phyloP scores from a whole-genome alignment of 2,797 vertebrate genomes.

The Crotalus adamanteus region DNA sequence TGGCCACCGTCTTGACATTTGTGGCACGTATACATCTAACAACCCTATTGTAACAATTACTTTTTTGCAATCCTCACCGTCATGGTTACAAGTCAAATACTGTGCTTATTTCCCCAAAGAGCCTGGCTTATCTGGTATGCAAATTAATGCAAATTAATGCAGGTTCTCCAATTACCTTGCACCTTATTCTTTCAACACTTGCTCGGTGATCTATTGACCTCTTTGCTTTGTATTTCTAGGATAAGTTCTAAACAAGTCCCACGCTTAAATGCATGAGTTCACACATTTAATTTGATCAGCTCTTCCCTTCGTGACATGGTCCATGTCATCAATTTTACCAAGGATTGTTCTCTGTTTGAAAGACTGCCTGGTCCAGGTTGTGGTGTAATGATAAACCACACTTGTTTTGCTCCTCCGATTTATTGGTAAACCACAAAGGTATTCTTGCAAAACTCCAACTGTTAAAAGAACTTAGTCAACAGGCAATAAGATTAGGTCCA shows the following conservation, averaged over 20 bases:
- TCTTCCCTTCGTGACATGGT: background rate
- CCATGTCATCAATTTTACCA: background rate
- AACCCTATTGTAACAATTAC: background rate
- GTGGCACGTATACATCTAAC: slow-evolving; percentile 35
- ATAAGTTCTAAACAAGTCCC: background rate
- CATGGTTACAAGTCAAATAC: background rate
- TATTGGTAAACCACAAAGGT: background rate
- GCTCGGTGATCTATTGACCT: background rate
- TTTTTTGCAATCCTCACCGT: background rate
- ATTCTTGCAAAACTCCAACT: background rate
- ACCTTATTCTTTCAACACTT: background rate
- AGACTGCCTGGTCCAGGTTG: background rate
- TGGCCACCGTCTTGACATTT: background rate
- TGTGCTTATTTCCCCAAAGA: background rate
- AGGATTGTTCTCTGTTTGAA: background rate
- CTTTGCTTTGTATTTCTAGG: background rate
- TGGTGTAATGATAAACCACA: background rate
- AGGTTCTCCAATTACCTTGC: background rate
- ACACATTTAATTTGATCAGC: background rate
- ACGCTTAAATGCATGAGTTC: background rate
- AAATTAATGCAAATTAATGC: background rate
- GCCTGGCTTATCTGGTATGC: background rate
- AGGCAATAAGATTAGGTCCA: background rate
- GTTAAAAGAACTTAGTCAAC: background rate
- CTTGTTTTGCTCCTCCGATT: background rate